Evolutionary conservation across 2,797 vertebrate species (phyloP).

Genomic region (Meriones psammophilus): DNA sequence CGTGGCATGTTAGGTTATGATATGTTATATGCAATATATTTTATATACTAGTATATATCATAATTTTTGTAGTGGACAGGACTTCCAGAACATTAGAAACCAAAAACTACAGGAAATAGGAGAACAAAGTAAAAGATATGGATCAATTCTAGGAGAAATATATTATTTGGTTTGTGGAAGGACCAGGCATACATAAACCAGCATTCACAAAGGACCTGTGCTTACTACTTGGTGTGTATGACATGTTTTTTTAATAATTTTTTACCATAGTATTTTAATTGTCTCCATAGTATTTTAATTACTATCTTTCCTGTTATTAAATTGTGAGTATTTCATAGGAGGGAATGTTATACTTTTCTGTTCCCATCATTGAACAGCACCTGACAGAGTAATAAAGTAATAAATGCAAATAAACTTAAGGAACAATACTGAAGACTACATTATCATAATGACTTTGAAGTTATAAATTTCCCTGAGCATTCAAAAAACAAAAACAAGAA

Average conservation of each 20-base stretch:
- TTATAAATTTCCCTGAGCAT: not conserved
- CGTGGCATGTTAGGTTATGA: not conserved
- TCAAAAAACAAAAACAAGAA: not conserved
- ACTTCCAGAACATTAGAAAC: not conserved
- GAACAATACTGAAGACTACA: not conserved
- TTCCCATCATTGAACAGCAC: not conserved
- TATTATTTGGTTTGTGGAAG: not conserved
- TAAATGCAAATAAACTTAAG: not conserved
- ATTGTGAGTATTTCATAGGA: not conserved
- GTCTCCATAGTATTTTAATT: not conserved
- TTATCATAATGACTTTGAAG: not conserved
- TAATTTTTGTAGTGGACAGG: not conserved
- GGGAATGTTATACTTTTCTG: not conserved
- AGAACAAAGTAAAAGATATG: not conserved
- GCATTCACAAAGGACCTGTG: not conserved
- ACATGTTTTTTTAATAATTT: not conserved
- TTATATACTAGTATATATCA: not conserved
- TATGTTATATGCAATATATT: not conserved
- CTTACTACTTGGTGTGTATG: not conserved
- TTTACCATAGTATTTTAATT: constrained; percentile 29
- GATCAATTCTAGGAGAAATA: not conserved
- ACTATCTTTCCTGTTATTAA: not conserved
- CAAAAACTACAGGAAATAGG: not conserved
- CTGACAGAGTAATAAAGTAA: constrained; percentile 13
- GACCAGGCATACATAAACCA: not conserved